Evolutionary conservation across 2,888 invertebrate species (phyloP).

Genomic region (Pocota personata): DNA sequence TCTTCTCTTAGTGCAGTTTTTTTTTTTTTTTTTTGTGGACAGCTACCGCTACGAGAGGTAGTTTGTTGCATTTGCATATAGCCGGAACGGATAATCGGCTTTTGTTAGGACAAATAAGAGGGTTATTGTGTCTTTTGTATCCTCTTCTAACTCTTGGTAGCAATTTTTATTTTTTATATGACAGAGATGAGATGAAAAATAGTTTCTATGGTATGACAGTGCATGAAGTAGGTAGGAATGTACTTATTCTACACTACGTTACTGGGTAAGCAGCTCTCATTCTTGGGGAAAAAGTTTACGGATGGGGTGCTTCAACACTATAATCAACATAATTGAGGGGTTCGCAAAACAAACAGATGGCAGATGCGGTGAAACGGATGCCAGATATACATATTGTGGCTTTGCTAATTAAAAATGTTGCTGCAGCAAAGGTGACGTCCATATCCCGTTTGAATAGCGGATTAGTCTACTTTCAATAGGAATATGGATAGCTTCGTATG

Average conservation of each 20-base stretch:
- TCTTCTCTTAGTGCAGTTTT: slow-evolving; percentile 59
- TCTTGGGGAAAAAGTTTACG: slow-evolving; percentile 34
- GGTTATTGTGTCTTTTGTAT: slow-evolving; percentile 59
- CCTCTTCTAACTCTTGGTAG: slow-evolving; percentile 1
- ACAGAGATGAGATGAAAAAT: slow-evolving; percentile 64
- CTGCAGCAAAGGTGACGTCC: slow-evolving; percentile 28
- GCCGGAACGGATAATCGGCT: slow-evolving; percentile 68
- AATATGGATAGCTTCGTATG: background rate
- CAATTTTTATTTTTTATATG: slow-evolving; percentile 28
- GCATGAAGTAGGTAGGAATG: slow-evolving; percentile 54
- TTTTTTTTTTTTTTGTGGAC: slow-evolving; percentile 39
- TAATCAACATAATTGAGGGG: slow-evolving; percentile 66
- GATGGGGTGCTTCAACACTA: slow-evolving; percentile 64
- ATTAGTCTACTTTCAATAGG: background rate
- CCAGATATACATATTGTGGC: slow-evolving; percentile 16
- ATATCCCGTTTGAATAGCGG: slow-evolving; percentile 8
- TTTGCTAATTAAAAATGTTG: slow-evolving; percentile 53
- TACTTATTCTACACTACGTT: slow-evolving; percentile 56
- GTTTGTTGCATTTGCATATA: slow-evolving; percentile 64
- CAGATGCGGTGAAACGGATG: slow-evolving; percentile 44
- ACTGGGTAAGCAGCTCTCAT: slow-evolving; percentile 37
- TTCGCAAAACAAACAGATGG: slow-evolving; percentile 51
- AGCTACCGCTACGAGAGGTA: slow-evolving; percentile 48
- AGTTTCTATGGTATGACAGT: slow-evolving; percentile 24
- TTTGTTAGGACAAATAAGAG: slow-evolving; percentile 67